Conservation (phyloP, 2,888 invertebrate species). For the Agrotis ipsilon region DNA sequence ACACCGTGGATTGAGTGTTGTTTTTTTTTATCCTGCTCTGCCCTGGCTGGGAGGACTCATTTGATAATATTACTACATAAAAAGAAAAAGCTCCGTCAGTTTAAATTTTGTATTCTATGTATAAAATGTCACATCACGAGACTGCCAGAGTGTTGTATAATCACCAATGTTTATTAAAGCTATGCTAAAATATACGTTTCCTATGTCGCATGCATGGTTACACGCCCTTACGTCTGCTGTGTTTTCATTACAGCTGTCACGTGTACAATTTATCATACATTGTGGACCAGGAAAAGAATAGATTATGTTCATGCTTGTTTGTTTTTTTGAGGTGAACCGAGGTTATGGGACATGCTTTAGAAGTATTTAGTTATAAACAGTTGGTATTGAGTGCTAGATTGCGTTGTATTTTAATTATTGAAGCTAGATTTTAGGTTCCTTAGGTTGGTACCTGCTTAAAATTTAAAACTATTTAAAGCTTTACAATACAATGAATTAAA, state of each 20-base stretch:
- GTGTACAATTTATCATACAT: constrained; percentile 55
- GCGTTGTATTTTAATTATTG: no score
- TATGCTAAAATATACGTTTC: constrained; percentile 66
- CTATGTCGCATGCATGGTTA: constrained; percentile 57
- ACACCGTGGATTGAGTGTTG: no score
- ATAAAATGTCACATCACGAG: constrained; percentile 75
- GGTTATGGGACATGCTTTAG: neutral
- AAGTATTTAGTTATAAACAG: no score
- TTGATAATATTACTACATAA: no score
- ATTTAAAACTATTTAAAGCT: no score
- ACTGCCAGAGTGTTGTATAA: constrained; percentile 58
- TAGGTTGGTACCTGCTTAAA: no score
- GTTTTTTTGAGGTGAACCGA: constrained; percentile 11
- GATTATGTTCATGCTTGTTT: constrained; percentile 18
- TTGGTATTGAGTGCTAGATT: no score
- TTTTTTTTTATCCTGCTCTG: no score
- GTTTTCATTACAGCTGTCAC: constrained; percentile 54
- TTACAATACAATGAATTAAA: no score
- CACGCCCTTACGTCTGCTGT: constrained; percentile 61
- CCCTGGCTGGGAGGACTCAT: no score
- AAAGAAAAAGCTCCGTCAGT: neutral
- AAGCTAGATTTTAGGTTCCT: no score
- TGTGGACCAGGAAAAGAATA: constrained; percentile 50
- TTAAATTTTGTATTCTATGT: constrained; percentile 22
- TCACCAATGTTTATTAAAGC: constrained; percentile 60